Percentiles rank a stretch among this genome's conserved stretches.
Conservation (phyloP, 2,113 vertebrate species). For the Colius striatus region DNA sequence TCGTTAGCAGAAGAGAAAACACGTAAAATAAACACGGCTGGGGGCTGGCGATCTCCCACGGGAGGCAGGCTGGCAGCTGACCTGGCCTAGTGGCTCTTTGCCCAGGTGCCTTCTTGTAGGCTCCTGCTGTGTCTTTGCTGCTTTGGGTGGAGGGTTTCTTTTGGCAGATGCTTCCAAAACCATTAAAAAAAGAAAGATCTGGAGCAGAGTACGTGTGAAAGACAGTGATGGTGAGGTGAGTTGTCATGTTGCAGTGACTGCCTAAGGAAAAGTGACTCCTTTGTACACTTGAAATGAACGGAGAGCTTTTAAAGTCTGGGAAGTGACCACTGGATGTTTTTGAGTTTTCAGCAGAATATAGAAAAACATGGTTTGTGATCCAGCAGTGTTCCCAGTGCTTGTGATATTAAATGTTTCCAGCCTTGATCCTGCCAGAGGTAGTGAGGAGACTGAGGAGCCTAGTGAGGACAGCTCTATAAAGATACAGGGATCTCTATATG, state of each 20-base stretch:
- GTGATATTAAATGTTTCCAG: background rate
- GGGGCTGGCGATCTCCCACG: background rate
- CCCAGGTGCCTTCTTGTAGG: background rate
- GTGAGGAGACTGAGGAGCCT: background rate
- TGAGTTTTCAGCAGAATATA: background rate
- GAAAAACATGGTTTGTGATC: background rate
- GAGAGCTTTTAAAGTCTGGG: background rate
- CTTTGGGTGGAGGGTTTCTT: background rate
- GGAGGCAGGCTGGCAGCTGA: slow-evolving; percentile 20
- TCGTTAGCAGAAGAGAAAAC: slow-evolving; percentile 31
- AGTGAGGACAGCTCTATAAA: background rate
- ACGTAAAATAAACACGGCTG: slow-evolving; percentile 52
- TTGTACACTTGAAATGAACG: fast-evolving
- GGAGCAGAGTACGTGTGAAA: background rate
- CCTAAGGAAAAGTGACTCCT: background rate
- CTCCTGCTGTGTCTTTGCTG: background rate
- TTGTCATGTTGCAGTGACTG: background rate
- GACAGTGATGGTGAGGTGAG: background rate
- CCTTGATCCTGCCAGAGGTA: background rate
- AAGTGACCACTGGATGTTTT: background rate
- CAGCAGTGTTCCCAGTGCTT: background rate
- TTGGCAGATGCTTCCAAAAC: background rate
- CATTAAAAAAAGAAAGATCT: background rate
- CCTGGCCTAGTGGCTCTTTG: background rate
- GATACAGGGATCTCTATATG: background rate